These are phyloP conservation scores for Xestia xanthographa DNA, from an alignment of 2,888 invertebrate genomes.

Conservation along the genomic window DNA sequence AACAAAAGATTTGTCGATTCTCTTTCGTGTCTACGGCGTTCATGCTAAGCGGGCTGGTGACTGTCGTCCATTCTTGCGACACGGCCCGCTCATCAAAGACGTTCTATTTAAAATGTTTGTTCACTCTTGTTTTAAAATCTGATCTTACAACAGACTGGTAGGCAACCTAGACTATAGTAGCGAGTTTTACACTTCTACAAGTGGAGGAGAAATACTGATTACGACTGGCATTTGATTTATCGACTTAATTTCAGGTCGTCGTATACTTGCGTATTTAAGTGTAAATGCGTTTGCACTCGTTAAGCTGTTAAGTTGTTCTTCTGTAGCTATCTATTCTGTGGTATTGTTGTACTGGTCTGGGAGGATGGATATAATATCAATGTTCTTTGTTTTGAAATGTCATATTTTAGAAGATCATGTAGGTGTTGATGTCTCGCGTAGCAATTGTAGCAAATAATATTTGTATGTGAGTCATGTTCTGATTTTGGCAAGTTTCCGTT, in stretches of 20 bases:
- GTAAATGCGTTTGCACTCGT: neutral
- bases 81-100: neutral
- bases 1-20: too few species aligned
- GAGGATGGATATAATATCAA: slow-evolving; percentile 22
- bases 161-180: neutral
- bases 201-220: neutral
- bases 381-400: slow-evolving; percentile 50
- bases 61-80: neutral
- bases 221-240: neutral
- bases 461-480: slow-evolving; percentile 19
- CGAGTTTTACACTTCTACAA: neutral
- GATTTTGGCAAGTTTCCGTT: slow-evolving; percentile 21
- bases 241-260: neutral
- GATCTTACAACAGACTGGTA: neutral
- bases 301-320: neutral
- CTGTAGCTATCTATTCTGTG: slow-evolving; percentile 6
- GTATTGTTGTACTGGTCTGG: neutral
- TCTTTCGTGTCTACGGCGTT: too few species aligned
- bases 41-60: too few species aligned
- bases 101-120: neutral
- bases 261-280: neutral
- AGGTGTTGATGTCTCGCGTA: slow-evolving; percentile 2
- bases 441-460: slow-evolving; percentile 32
- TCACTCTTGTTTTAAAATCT: neutral
- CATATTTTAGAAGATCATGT: slow-evolving; percentile 39